A percentile compares a stretch with the other conserved stretches of the same genome.
These are phyloP conservation scores for Archilochus colubris DNA, from an alignment of 2,113 vertebrate genomes.

Conservation along the genomic window DNA sequence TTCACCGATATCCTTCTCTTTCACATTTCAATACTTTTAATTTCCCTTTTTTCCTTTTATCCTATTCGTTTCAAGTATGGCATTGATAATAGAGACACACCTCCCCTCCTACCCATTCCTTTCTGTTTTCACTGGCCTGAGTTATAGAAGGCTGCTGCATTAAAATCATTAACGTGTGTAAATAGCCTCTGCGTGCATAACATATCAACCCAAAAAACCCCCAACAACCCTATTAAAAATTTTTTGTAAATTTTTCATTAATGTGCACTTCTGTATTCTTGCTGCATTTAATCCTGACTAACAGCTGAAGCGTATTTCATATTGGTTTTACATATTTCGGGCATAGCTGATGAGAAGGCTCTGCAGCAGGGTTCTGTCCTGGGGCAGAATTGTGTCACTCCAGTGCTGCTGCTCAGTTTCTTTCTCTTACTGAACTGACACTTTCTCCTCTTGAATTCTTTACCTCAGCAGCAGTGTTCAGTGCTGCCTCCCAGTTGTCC, in stretches of 20 bases:
- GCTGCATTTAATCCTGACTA: slow-evolving; percentile 13
- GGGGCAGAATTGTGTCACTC: slow-evolving; percentile 25
- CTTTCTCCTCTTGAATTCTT: slow-evolving; percentile 22
- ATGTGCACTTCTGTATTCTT: background rate
- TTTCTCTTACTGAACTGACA: slow-evolving; percentile 22
- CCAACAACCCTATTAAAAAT: background rate
- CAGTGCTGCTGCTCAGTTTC: background rate
- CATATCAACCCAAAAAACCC: background rate
- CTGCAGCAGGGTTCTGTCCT: background rate
- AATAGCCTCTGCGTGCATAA: background rate
- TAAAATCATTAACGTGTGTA: background rate
- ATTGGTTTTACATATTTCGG: background rate
- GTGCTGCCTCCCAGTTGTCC: background rate
- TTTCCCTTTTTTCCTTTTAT: background rate
- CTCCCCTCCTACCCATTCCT: background rate
- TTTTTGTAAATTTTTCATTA: background rate
- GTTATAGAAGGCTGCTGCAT: background rate
- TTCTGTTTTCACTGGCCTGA: background rate
- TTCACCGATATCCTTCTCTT: background rate
- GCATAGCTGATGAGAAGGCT: background rate
- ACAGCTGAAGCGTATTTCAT: background rate
- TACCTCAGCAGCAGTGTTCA: slow-evolving; percentile 12
- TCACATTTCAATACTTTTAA: background rate
- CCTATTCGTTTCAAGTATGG: background rate
- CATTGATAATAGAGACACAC: background rate